Percentiles rank a stretch among this genome's conserved stretches.
Conservation (phyloP, 2,113 vertebrate genomes). For the Mobula hypostoma region DNA sequence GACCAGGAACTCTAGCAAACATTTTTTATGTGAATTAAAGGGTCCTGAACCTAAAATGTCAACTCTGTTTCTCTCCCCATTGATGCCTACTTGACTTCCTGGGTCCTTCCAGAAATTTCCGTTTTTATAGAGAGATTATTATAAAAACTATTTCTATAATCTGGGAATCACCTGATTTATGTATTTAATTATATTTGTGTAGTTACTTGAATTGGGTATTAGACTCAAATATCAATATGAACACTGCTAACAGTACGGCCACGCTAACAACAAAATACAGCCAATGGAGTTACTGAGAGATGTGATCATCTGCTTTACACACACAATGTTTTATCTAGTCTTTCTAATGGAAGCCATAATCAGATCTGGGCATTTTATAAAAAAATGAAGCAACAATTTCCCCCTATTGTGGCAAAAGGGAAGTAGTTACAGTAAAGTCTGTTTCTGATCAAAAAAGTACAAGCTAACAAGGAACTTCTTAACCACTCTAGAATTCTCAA, state of each 20-base stretch:
- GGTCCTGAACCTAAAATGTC: too few relatives aligned
- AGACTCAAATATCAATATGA: neutral
- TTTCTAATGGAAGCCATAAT: neutral
- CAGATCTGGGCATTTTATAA: neutral
- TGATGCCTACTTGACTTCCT: too few relatives aligned
- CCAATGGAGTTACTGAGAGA: neutral
- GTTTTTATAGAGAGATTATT: too few relatives aligned
- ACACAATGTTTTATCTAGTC: neutral
- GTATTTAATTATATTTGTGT: neutral
- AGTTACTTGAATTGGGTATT: neutral
- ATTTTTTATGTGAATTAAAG: too few relatives aligned
- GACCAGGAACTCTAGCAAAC: neutral
- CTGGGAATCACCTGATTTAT: neutral
- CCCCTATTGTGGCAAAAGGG: neutral
- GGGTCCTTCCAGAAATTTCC: too few relatives aligned
- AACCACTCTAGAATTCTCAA: neutral
- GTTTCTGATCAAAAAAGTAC: neutral
- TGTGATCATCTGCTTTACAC: neutral
- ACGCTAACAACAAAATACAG: neutral
- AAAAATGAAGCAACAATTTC: neutral
- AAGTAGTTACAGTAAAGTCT: neutral
- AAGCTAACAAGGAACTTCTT: conserved; percentile 6
- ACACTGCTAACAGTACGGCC: neutral
- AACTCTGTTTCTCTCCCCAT: too few relatives aligned
- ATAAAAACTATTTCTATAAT: too few relatives aligned